Conservation (phyloP, 2,113 vertebrate species). For the Protobothrops flavoviridis region DNA sequence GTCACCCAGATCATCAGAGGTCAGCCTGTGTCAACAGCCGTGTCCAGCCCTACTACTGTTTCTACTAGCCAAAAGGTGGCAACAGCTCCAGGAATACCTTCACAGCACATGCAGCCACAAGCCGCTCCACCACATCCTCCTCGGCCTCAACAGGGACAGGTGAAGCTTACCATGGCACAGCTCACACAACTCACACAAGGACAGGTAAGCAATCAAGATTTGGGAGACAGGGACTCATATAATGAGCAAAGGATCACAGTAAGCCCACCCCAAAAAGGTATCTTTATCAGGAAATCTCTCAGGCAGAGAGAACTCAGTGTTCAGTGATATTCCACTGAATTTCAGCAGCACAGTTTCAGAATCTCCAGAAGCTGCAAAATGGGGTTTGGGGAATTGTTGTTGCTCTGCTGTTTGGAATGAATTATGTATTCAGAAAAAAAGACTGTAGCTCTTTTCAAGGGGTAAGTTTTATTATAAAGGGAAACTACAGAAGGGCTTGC, state of each 20-base stretch:
- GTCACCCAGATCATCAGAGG: slow-evolving; percentile 82
- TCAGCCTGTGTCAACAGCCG: slow-evolving; percentile 79
- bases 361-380: background rate
- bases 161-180: slow-evolving; percentile 97
- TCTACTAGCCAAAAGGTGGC: slow-evolving; percentile 72
- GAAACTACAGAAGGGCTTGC: background rate
- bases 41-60: slow-evolving; percentile 68
- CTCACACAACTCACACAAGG: slow-evolving; percentile 95
- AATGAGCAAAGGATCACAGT: background rate
- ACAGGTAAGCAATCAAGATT: slow-evolving; percentile 74
- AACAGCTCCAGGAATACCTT: slow-evolving; percentile 62
- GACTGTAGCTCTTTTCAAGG: background rate
- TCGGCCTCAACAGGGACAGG: slow-evolving; percentile 94
- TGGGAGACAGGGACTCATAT: too few species aligned
- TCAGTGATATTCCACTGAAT: background rate
- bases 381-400: background rate
- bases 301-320: background rate
- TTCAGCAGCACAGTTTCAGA: background rate
- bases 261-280: background rate
- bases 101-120: slow-evolving; percentile 62
- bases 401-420: background rate
- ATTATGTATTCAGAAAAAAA: background rate
- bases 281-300: background rate
- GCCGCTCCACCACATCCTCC: slow-evolving; percentile 58
- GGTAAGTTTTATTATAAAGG: background rate